Base-by-base conservation (phyloP, 2,797 vertebrate species). In the Acropternis orthonyx region DNA sequence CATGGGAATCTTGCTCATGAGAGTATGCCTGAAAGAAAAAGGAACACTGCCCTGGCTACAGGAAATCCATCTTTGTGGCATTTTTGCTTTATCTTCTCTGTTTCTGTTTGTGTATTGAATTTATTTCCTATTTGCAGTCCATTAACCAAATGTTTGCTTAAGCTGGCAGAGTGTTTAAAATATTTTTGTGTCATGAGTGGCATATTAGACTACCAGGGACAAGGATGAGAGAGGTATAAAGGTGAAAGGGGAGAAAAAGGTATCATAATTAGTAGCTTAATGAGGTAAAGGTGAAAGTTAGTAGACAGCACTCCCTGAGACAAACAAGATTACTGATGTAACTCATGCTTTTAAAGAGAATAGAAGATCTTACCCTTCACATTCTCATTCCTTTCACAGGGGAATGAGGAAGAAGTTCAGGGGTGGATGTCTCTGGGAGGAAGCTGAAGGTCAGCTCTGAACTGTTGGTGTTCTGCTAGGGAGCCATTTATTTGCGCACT, bases 401-500 rank as follows among this genome's bases (percentile, higher is more conserved):
- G 17, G 44, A 81, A 69, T 69, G 46, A 88, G 61, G 74, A 92
- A 44, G 84, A 62, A 20, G 20, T 77, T 89, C 19, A 72, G 39
- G 51, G 46, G 7, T 63, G 66, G 43, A 34, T 16, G 27, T 24
- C 13, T 67, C 34, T 41, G 24, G 56, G 44, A 63, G 32, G 12
- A 93, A 78, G 26, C 51, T 89, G 86, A 68, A 95, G 85, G 49
- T 94, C 61, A 58, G 34, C 54, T 87, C 58, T 74, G 63, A 91
- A 59, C 44, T 73, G 30, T 34, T 41, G 51, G 36, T 89, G 59
- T 76, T 93, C 71, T 94, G 34, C 55, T 86, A 26, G 16, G 39
- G 18, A 85, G 41, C 39, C 73, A 36, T 86, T 92, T 92, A 93
- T 89, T 92, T 88, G 82, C 14, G 2, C 43, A 12, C 3, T 23